These are phyloP conservation scores for Embidobia sp. DNA, from an alignment of 2,888 invertebrate genomes.

Conservation along the genomic window DNA sequence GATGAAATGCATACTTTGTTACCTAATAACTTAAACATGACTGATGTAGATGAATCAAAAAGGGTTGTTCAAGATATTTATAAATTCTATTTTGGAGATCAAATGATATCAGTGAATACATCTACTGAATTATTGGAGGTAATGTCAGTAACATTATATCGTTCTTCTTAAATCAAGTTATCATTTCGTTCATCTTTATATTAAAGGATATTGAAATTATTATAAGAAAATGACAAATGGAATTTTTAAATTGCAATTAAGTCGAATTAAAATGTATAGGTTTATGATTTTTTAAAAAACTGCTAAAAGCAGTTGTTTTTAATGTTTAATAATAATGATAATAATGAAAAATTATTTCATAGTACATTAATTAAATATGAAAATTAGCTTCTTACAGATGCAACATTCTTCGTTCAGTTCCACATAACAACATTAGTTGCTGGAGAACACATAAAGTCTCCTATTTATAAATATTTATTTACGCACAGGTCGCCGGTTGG, in stretches of 20 bases:
- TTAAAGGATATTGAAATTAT: too few relatives aligned
- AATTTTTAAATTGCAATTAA: too few relatives aligned
- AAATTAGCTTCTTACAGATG: conserved; percentile 29
- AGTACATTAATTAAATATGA: conserved; percentile 65
- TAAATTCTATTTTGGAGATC: conserved; percentile 75
- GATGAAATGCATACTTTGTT: conserved; percentile 74
- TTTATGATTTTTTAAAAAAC: too few relatives aligned
- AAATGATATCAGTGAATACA: conserved; percentile 70
- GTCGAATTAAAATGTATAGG: too few relatives aligned
- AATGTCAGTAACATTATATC: too few relatives aligned
- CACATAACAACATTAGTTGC: conserved; percentile 70
- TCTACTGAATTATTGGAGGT: conserved; percentile 64
- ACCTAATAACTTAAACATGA: conserved; percentile 74
- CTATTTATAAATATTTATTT: conserved; percentile 75
- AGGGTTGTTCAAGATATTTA: conserved; percentile 69
- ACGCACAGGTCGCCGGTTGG: conserved; percentile 70
- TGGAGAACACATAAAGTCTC: conserved; percentile 68
- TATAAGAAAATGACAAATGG: too few relatives aligned
- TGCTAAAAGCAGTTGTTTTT: too few relatives aligned
- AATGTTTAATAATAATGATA: too few relatives aligned
- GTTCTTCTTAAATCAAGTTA: too few relatives aligned
- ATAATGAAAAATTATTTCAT: background rate
- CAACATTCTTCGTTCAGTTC: conserved; percentile 50
- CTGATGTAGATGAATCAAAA: conserved; percentile 68
- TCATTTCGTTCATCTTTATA: too few relatives aligned